phyloP scores from a whole-genome alignment of 2,797 vertebrate genomes.

The Otolemur crassicaudatus region DNA sequence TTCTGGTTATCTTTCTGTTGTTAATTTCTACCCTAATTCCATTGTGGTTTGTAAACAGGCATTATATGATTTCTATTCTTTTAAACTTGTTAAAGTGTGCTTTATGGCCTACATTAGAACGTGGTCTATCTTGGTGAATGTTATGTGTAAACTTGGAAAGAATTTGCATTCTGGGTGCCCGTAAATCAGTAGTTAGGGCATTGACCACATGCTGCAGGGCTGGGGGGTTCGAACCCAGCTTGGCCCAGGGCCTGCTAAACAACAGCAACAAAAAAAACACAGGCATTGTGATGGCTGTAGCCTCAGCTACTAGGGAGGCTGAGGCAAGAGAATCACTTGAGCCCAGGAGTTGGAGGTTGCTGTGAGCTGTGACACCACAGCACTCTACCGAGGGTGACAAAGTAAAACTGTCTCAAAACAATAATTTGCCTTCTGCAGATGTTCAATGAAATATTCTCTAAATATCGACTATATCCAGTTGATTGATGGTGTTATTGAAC shows the following conservation, averaged over 20 bases:
- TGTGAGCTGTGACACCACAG: no score
- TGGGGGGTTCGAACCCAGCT: no score
- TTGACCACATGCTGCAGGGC: no score
- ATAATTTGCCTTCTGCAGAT: neutral
- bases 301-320: no score
- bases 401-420: neutral
- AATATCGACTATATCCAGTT: neutral
- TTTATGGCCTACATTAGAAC: neutral
- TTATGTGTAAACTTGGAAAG: neutral
- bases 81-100: neutral
- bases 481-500: neutral
- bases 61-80: neutral
- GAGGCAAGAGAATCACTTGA: no score
- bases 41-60: neutral
- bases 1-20: neutral
- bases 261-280: no score
- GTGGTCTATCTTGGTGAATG: neutral
- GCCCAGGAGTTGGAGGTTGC: no score
- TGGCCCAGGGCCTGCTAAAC: no score
- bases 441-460: neutral
- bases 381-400: no score
- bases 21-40: neutral
- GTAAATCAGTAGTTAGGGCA: no score
- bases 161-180: neutral
- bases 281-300: no score